These are phyloP conservation scores for Plutomurus gul DNA, from an alignment of 1,140 invertebrate species.

Conservation along the genomic window DNA sequence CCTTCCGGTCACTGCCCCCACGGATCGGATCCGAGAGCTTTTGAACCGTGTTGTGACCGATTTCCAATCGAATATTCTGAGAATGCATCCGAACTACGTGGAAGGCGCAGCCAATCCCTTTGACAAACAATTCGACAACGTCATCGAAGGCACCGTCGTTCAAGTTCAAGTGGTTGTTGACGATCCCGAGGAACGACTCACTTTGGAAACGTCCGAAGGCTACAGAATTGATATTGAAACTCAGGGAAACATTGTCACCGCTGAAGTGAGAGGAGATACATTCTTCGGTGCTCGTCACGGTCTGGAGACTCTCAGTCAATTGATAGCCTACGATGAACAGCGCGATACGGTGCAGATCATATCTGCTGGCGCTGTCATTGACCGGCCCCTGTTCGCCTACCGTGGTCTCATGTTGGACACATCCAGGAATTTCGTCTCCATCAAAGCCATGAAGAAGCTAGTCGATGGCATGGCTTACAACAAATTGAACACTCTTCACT, in stretches of 20 bases:
- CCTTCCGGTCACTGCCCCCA: conserved; percentile 53
- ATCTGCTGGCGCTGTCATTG: conserved; percentile 53
- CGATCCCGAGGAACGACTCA: conserved; percentile 53
- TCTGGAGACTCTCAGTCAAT: conserved; percentile 56
- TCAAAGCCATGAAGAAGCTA: conserved; percentile 55
- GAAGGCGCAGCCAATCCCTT: conserved; percentile 52
- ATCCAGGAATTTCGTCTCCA: conserved; percentile 55
- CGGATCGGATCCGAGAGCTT: conserved; percentile 52
- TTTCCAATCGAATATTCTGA: conserved; percentile 52
- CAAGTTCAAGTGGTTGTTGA: conserved; percentile 54
- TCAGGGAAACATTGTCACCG: conserved; percentile 53
- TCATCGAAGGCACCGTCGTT: conserved; percentile 54
- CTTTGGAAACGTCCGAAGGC: conserved; percentile 53
- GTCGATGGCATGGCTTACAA: conserved; percentile 58
- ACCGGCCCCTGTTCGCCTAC: conserved; percentile 55
- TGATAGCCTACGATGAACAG: conserved; percentile 55
- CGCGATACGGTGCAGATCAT: conserved; percentile 52
- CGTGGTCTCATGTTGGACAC: conserved; percentile 55
- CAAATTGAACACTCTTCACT: conserved; percentile 58
- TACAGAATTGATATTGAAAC: conserved; percentile 54
- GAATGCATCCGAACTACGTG: conserved; percentile 52
- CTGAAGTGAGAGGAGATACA: conserved; percentile 53
- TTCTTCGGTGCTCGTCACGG: conserved; percentile 57
- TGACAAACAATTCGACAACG: conserved; percentile 54
- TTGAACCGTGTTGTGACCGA: conserved; percentile 52